Conservation (phyloP, 2,797 vertebrate genomes). For the Glossophaga mutica region DNA sequence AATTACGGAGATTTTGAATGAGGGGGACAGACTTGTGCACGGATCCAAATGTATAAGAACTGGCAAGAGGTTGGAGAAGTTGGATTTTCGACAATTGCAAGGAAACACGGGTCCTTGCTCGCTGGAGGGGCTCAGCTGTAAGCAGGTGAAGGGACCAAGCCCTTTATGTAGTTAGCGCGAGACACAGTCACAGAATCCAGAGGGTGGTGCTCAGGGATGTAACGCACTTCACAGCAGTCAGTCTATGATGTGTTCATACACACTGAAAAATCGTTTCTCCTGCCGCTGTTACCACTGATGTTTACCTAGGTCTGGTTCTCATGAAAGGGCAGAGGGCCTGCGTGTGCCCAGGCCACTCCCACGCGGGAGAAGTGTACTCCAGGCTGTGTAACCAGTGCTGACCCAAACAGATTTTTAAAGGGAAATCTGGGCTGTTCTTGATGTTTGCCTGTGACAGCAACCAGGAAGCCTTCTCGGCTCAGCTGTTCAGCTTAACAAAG, state of each 20-base stretch:
- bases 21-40: neutral
- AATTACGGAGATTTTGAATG: constrained; percentile 12
- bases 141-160: neutral
- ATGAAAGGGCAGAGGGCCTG: neutral
- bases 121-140: neutral
- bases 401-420: neutral
- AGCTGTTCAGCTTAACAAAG: neutral
- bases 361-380: neutral
- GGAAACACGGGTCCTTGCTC: neutral
- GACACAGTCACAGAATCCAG: neutral
- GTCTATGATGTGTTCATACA: neutral
- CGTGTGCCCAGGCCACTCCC: neutral
- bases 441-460: neutral
- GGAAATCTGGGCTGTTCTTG: neutral
- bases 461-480: neutral
- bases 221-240: neutral
- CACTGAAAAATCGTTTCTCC: neutral
- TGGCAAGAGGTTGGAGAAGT: neutral
- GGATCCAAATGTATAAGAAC: neutral
- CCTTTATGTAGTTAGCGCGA: neutral
- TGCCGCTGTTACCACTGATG: neutral
- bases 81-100: neutral
- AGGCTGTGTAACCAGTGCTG: neutral
- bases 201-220: neutral
- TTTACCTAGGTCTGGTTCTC: constrained; percentile 20